A percentile compares a stretch with the other conserved stretches of the same genome.
These are phyloP conservation scores for Glyphotaelius pellucidus DNA, from an alignment of 2,888 invertebrate genomes.

Conservation along the genomic window DNA sequence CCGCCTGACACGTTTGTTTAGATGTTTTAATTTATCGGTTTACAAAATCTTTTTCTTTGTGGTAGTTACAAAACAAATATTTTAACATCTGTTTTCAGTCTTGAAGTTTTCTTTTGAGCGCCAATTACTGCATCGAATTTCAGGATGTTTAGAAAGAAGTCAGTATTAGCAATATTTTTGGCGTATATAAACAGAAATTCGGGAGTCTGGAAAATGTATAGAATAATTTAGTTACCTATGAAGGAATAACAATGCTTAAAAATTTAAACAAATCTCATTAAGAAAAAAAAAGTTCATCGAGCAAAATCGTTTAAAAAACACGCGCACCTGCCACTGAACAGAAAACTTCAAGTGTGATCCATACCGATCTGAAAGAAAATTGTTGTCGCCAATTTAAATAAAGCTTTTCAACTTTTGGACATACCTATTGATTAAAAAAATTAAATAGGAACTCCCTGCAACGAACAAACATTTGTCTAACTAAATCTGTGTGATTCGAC, in stretches of 20 bases:
- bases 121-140: neutral
- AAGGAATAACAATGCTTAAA: neutral
- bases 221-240: neutral
- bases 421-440: too few species aligned
- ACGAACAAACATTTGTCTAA: too few species aligned
- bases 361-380: too few species aligned
- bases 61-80: neutral
- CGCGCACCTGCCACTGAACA: too few species aligned
- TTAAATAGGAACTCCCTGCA: too few species aligned
- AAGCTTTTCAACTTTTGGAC: too few species aligned
- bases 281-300: neutral
- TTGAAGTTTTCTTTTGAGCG: neutral
- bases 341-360: too few species aligned
- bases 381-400: too few species aligned
- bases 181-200: neutral
- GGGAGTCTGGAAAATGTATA: neutral
- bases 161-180: neutral
- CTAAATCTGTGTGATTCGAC: too few species aligned
- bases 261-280: neutral
- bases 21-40: neutral
- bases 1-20: neutral
- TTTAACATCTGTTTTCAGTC: constrained; percentile 9
- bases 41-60: constrained; percentile 11
- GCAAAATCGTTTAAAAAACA: neutral
- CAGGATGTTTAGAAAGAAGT: neutral